A percentile compares a stretch with the other conserved stretches of the same genome.
phyloP scores from a whole-genome alignment of 1,140 invertebrate genomes.

The Spodoptera frugiperda region DNA sequence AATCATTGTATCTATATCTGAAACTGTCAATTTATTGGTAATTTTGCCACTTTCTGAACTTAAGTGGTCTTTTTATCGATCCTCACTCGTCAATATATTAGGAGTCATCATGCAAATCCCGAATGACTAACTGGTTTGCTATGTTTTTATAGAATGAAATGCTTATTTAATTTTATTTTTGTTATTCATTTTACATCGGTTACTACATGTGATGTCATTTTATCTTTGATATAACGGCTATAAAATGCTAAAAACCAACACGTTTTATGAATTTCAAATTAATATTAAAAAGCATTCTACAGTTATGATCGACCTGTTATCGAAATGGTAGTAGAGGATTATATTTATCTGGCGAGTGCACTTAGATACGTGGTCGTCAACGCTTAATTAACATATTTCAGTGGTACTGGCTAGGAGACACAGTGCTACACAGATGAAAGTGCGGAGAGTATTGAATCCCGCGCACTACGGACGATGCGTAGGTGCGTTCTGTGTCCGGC shows the following conservation, averaged over 20 bases:
- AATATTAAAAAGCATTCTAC: background rate
- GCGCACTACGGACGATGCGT: slow-evolving; percentile 4
- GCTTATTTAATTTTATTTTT: no score
- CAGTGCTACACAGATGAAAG: slow-evolving; percentile 24
- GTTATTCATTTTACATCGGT: background rate
- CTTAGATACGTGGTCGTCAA: slow-evolving; percentile 37
- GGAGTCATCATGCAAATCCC: no score
- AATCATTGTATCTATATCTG: no score
- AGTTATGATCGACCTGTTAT: slow-evolving; percentile 26
- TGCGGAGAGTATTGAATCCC: background rate
- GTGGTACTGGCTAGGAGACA: slow-evolving; percentile 9
- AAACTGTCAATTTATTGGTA: no score
- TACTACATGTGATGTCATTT: background rate
- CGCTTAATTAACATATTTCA: slow-evolving; percentile 48
- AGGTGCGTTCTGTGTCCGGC: slow-evolving; percentile 31
- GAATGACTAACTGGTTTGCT: no score
- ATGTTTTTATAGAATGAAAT: no score
- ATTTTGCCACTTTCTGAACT: no score
- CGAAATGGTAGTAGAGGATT: slow-evolving; percentile 24
- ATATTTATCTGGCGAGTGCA: slow-evolving; percentile 42
- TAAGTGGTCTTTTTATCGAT: no score
- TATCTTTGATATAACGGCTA: background rate
- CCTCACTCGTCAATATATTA: no score
- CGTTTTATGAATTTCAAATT: background rate
- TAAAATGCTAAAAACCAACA: slow-evolving; percentile 11